Conservation (phyloP, 1,140 invertebrate genomes). For the Scaptomyza montana region DNA sequence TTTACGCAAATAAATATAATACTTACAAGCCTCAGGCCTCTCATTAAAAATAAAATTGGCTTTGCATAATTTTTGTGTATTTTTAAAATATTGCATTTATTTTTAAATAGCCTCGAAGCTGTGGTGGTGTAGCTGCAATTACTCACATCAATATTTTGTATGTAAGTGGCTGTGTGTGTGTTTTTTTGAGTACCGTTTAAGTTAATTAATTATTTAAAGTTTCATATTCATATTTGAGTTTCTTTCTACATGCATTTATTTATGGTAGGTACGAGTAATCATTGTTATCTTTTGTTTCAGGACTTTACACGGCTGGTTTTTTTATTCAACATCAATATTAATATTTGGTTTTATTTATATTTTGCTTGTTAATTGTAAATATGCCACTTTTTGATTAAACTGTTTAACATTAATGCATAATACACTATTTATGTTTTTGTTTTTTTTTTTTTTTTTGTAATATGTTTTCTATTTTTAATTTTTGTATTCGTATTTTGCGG, state of each 20-base stretch:
- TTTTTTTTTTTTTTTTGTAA: constrained; percentile 27
- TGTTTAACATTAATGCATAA: constrained; percentile 69
- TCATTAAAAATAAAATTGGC: neutral
- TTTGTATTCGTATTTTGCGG: constrained; percentile 57
- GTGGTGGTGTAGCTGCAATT: constrained; percentile 61
- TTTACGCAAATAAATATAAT: too few relatives aligned
- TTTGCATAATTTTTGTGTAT: constrained; percentile 23
- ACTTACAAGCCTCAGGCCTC: too few relatives aligned
- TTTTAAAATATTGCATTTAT: constrained; percentile 82
- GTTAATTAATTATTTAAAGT: constrained; percentile 54
- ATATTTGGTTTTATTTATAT: constrained; percentile 52
- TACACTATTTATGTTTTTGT: constrained; percentile 47
- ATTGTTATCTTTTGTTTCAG: constrained; percentile 39
- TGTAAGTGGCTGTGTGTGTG: neutral
- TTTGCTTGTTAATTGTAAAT: constrained; percentile 67
- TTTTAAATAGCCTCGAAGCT: constrained; percentile 78
- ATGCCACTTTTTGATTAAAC: constrained; percentile 74
- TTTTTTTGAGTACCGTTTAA: constrained; percentile 52
- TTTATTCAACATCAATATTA: constrained; percentile 69
- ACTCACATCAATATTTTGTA: constrained; percentile 50
- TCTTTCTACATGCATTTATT: constrained; percentile 63
- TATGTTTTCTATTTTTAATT: too few relatives aligned
- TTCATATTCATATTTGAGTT: constrained; percentile 68
- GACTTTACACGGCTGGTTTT: constrained; percentile 68
- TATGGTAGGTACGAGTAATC: constrained; percentile 44